Evolutionary conservation across 2,797 vertebrate genomes (phyloP).

Genomic region (Falco naumanni): DNA sequence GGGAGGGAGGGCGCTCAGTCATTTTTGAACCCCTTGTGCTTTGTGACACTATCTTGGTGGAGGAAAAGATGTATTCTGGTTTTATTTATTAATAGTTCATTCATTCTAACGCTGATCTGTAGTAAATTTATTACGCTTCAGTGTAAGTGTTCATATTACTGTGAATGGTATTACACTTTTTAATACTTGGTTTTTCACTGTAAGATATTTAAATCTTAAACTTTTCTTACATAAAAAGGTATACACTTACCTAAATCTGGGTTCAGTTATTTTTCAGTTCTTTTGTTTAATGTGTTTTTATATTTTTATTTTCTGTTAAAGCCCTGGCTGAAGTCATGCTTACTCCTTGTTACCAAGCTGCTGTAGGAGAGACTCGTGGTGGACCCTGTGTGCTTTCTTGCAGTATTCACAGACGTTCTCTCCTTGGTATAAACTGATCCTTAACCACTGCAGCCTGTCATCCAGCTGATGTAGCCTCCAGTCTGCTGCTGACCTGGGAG

Average conservation of each 20-base stretch:
- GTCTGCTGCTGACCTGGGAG: not conserved
- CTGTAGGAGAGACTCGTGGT: not conserved
- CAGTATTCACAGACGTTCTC: not conserved
- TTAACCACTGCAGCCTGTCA: not conserved
- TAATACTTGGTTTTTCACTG: not conserved
- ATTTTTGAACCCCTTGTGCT: not conserved
- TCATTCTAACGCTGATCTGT: not conserved
- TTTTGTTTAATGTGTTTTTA: slow-evolving; percentile 55
- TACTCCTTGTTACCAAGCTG: not conserved
- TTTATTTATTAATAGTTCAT: not conserved
- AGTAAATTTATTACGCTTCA: not conserved
- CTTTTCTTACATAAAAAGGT: not conserved
- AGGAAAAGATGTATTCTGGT: not conserved
- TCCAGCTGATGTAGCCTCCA: not conserved
- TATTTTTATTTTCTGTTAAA: slow-evolving; percentile 20
- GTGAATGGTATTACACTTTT: not conserved
- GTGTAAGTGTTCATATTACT: not conserved
- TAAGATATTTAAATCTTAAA: not conserved
- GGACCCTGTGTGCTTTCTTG: not conserved
- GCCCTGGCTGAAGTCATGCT: not conserved
- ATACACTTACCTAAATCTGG: not conserved
- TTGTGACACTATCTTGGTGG: not conserved
- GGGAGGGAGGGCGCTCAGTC: not conserved
- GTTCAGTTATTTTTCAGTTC: slow-evolving; percentile 57
- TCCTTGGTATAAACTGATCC: not conserved